phyloP scores from a whole-genome alignment of 2,888 invertebrate genomes.

The Trachelus troglodyta region DNA sequence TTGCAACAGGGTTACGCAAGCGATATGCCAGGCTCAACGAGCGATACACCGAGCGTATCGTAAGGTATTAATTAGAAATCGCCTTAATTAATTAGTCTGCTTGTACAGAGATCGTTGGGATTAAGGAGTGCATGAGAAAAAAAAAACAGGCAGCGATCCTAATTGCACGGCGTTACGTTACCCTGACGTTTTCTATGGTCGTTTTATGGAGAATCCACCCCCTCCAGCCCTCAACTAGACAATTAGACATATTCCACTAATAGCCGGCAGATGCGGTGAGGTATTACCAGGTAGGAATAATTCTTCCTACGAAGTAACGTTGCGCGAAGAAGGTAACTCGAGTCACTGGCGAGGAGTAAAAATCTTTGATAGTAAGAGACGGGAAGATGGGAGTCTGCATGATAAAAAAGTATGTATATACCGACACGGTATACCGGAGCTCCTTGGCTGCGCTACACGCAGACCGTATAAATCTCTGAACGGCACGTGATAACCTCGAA shows the following conservation, averaged over 20 bases:
- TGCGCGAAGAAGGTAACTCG: neutral
- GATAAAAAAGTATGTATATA: slow-evolving; percentile 30
- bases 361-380: slow-evolving; percentile 42
- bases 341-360: neutral
- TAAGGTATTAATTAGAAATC: slow-evolving; percentile 7
- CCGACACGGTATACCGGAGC: slow-evolving; percentile 32
- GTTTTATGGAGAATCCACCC: neutral
- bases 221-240: neutral
- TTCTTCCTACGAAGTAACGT: neutral
- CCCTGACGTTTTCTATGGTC: neutral
- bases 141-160: neutral
- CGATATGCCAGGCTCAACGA: neutral
- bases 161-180: neutral
- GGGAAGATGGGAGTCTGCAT: slow-evolving; percentile 29
- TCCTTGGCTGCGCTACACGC: slow-evolving; percentile 37
- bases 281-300: neutral
- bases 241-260: neutral
- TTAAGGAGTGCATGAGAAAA: neutral
- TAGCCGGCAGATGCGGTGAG: neutral
- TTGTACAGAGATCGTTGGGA: neutral
- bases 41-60: neutral
- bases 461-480: neutral
- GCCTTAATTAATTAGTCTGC: slow-evolving; percentile 19
- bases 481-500: slow-evolving; percentile 3
- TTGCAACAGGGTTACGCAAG: slow-evolving; percentile 15